Evolutionary conservation across 2,797 vertebrate species (phyloP), one percentile per base, ranked within the genome.

Genomic region (Tokudaia tokunoshimensis): DNA sequence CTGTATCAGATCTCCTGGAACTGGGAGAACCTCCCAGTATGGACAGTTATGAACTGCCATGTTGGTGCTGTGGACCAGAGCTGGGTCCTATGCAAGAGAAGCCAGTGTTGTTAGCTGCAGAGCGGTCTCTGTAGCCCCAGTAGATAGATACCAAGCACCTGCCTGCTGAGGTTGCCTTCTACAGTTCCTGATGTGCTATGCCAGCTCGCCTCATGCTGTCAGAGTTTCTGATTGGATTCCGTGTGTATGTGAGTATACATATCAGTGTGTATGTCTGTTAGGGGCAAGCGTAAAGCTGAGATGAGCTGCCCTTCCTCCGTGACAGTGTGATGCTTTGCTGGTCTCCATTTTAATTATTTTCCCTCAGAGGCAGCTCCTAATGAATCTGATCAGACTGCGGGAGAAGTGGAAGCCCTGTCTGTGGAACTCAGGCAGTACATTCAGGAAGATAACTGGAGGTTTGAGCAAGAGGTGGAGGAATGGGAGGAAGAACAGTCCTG

Each of bases 401-500:
- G 97, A 31, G 99, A 99, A 67, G 98, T 99, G 76, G 99, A 99
- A 81, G 97, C 98, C 19, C 98, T 99, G 75, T 98, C 99, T 0
- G 83, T 98, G 0, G 97, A 99, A 50, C 99, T 99, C 70, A 98
- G 98, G 59, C 99, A 98, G 44, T 99, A 99, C 72, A 99, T 99
- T 90, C 98, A 99, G 59, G 99, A 99, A 94, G 99, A 99, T 92
- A 99, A 99, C 98, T 99, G 99, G 98, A 99, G 99, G 94, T 99
- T 99, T 94, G 99, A 99, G 97, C 99, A 99, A 97, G 99, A 99
- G 98, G 98, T 99, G 20, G 99, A 98, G 9, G 99, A 99, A 57
- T 99, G 99, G 99, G 99, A 99, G 10, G 98, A 99, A 95, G 99
- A 99, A 93, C 99, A 99, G 76, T 99, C 99, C 74, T 99, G 99